Evolutionary conservation across 2,888 invertebrate species (phyloP).

Genomic region (Tribolium freemani): DNA sequence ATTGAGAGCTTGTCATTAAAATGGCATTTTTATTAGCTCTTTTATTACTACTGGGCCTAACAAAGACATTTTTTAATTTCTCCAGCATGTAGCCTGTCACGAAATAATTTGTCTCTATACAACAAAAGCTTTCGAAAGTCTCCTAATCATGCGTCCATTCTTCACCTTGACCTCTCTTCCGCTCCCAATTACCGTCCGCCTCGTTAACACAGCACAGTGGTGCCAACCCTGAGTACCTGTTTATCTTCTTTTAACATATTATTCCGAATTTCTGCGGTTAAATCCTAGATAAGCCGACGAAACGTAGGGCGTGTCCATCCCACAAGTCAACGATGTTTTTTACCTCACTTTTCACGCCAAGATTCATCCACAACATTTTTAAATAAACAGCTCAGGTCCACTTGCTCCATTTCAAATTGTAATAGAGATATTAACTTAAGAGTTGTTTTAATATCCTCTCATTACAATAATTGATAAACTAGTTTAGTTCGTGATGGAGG

Average conservation of each 20-base stretch:
- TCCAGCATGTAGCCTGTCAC: background rate
- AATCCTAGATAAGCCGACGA: slow-evolving; percentile 24
- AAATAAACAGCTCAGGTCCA: background rate
- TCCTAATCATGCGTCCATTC: background rate
- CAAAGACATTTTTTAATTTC: too few relatives aligned
- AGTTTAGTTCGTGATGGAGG: slow-evolving; percentile 10
- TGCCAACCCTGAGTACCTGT: background rate
- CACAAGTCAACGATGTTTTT: background rate
- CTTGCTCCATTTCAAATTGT: background rate
- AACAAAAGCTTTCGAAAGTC: background rate
- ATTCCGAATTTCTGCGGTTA: slow-evolving; percentile 2
- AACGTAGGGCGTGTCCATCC: slow-evolving; percentile 1
- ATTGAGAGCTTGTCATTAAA: too few relatives aligned
- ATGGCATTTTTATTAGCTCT: too few relatives aligned
- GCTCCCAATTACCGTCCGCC: background rate
- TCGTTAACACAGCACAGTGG: background rate
- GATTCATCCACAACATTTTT: slow-evolving; percentile 2
- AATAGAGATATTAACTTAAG: slow-evolving; percentile 22
- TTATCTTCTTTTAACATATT: background rate
- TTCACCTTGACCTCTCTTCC: background rate
- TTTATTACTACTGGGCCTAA: too few relatives aligned
- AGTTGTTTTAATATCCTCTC: slow-evolving; percentile 24
- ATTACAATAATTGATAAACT: slow-evolving; percentile 28
- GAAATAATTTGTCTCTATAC: background rate
- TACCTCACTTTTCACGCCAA: slow-evolving; percentile 1